Conservation (phyloP, 1,140 invertebrate genomes). For the Hylyphantes graminicola region DNA sequence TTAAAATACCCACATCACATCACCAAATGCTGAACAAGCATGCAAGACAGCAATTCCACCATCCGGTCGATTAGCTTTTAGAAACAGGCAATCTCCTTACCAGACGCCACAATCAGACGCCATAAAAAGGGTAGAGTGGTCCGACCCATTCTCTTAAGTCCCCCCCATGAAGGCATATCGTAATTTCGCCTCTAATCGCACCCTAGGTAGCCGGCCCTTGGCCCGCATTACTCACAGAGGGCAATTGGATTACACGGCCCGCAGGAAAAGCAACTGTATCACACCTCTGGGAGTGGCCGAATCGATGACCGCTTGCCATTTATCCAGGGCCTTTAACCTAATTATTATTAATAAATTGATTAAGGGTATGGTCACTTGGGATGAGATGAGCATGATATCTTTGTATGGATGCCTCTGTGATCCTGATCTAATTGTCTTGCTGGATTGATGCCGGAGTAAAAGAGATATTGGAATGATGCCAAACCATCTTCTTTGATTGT, state of each 20-base stretch:
- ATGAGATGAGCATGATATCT: no score
- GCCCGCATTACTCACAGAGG: not conserved
- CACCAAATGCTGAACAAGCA: no score
- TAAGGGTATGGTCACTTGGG: not conserved
- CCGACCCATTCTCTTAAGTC: not conserved
- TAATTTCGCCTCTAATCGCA: no score
- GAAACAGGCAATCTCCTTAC: not conserved
- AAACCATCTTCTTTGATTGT: no score
- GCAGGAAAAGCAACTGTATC: not conserved
- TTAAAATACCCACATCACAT: no score
- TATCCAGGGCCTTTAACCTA: not conserved
- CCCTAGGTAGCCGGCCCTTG: not conserved
- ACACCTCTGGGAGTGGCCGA: not conserved
- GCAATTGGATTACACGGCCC: constrained; percentile 3
- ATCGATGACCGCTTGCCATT: not conserved
- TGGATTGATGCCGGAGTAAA: no score
- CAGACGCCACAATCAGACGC: not conserved
- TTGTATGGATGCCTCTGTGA: no score
- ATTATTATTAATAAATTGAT: constrained; percentile 26
- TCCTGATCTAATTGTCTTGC: no score
- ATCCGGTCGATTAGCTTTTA: not conserved
- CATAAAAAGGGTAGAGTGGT: no score
- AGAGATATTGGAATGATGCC: no score
- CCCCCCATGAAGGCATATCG: no score
- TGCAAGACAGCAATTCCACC: no score